Base-by-base conservation (phyloP, 2,113 vertebrate species). In the Upupa epops region DNA sequence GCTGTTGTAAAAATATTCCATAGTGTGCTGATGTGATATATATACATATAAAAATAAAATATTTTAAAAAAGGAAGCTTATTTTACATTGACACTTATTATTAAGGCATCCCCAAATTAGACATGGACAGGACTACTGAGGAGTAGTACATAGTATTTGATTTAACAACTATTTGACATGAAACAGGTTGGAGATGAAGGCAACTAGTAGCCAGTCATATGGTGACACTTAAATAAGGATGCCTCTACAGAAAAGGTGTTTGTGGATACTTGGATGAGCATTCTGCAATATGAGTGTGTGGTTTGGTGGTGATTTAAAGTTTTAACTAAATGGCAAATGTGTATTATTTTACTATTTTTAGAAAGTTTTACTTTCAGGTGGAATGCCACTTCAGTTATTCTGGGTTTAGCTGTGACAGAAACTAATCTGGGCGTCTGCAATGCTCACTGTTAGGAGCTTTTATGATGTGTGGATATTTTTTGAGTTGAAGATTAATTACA, bases 301-400 rank as follows among this genome's bases (percentile, higher is more conserved):
- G 45, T 45, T 64, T 72, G 72, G 74, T 86, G 84, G 48, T 1
- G 3, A 95, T 72, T 81, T 83, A 77, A 91, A 95, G 93, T 90
- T 63, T 64, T 81, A 95, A 92, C 54, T 48, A 52, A 59, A 46
- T 32, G 64, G 60, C 36, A 95, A 91, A 86, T 20, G 48, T 73
- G 72, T 65, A 31, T 84, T 80, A 89, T 19, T 59, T 45, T 87
- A n/a, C n/a, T 84, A 29, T n/a, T 87, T 83, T 74, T 8, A 75
- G 83, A 87, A 74, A 70, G 46, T 15, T 68, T 76, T 52, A 31
- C n/a, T 74, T 58, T 77, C 40, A 83, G 85, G 82, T 42, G 40
- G 36, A 88, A 68, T 42, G 40, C 11, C 86, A 6, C 11, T 8
- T 60, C 17, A 69, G 29, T 70, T 13, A 42, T 90, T 89, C 51